A percentile compares a stretch with the other conserved stretches of the same genome.
phyloP scores from a whole-genome alignment of 2,888 invertebrate species.

The Neoascia interrupta region DNA sequence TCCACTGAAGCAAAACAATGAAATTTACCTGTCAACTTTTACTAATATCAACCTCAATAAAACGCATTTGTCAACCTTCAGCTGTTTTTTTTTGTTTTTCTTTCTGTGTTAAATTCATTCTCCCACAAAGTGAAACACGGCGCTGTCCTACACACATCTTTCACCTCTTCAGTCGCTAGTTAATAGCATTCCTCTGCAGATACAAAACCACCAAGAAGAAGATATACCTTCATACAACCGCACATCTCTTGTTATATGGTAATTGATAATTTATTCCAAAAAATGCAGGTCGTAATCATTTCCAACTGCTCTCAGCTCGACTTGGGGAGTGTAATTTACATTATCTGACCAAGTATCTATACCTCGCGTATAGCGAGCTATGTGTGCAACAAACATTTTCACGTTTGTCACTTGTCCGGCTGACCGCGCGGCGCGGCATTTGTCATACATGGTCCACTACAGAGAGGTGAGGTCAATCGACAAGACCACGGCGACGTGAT shows the following conservation, averaged over 20 bases:
- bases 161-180: conserved; percentile 11
- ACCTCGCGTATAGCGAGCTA: conserved; percentile 43
- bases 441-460: conserved; percentile 67
- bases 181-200: conserved; percentile 44
- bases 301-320: conserved; percentile 14
- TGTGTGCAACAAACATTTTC: conserved; percentile 59
- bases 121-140: too few species aligned
- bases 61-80: conserved; percentile 41
- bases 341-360: conserved; percentile 65
- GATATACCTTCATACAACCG: too few species aligned
- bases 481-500: too few species aligned
- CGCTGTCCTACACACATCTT: conserved; percentile 21
- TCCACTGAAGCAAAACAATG: conserved; percentile 13
- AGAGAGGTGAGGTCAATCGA: conserved; percentile 49
- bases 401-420: conserved; percentile 60
- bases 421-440: conserved; percentile 41
- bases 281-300: conserved; percentile 61
- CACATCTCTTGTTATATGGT: conserved; percentile 51
- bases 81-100: too few species aligned
- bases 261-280: conserved; percentile 66
- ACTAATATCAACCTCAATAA: conserved; percentile 30
- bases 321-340: conserved; percentile 48
- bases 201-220: conserved; percentile 9
- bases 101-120: conserved; percentile 3
- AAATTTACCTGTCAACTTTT: conserved; percentile 29